phyloP scores from a whole-genome alignment of 2,888 invertebrate genomes.

The Orchestes rusci region DNA sequence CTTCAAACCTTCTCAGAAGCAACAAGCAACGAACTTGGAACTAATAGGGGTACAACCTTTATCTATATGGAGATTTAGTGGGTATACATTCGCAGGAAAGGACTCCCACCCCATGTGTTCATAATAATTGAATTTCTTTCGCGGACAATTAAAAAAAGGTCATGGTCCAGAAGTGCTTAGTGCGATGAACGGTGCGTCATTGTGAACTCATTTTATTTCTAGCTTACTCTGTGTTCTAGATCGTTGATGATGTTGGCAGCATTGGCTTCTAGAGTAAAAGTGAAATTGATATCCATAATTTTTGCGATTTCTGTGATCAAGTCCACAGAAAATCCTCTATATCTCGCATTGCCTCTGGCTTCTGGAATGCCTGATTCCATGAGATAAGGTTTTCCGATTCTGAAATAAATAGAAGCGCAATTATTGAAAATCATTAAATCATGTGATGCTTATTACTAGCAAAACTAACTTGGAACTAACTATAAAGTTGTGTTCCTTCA shows the following conservation, averaged over 20 bases:
- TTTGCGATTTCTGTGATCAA: slow-evolving; percentile 50
- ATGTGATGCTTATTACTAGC: neutral
- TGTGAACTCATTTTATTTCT: too few species aligned
- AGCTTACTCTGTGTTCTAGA: slow-evolving; percentile 64
- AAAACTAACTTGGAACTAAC: slow-evolving; percentile 49
- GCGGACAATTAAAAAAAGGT: too few species aligned
- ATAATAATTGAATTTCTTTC: too few species aligned
- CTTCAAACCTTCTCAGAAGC: too few species aligned
- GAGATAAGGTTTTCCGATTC: slow-evolving; percentile 66
- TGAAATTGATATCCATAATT: slow-evolving; percentile 28
- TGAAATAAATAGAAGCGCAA: slow-evolving; percentile 28
- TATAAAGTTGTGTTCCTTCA: slow-evolving; percentile 34
- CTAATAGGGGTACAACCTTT: too few species aligned
- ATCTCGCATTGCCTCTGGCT: slow-evolving; percentile 62
- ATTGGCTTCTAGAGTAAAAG: slow-evolving; percentile 57
- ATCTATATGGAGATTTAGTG: too few species aligned
- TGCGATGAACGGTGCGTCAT: too few species aligned
- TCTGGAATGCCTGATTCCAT: slow-evolving; percentile 51
- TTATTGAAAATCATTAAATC: neutral
- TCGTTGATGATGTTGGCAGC: slow-evolving; percentile 68
- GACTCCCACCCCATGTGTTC: too few species aligned
- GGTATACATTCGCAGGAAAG: too few species aligned
- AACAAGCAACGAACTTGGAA: too few species aligned
- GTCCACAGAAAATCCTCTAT: slow-evolving; percentile 87
- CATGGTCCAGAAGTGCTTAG: too few species aligned